Evolutionary conservation across 2,113 vertebrate species (phyloP).

Genomic region (Labeo rohita): DNA sequence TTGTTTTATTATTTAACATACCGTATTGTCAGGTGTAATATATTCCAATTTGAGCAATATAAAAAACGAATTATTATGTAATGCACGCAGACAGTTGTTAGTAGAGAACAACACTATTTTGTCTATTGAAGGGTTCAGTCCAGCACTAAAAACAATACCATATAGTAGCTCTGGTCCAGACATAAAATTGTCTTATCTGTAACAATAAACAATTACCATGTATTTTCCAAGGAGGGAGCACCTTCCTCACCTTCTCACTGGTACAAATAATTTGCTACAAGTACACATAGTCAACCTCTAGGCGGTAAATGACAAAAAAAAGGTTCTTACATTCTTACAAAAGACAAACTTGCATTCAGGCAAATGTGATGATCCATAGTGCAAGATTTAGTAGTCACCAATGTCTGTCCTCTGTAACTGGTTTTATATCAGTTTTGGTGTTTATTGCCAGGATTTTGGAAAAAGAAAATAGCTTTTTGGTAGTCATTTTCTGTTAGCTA

Average conservation of each 20-base stretch:
- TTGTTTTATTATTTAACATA: neutral
- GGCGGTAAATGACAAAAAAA: neutral
- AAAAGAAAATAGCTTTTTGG: neutral
- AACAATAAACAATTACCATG: neutral
- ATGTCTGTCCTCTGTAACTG: neutral
- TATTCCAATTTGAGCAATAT: neutral
- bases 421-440: neutral
- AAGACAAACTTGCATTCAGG: neutral
- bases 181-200: neutral
- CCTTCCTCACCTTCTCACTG: neutral
- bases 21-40: neutral
- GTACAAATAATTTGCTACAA: neutral
- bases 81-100: neutral
- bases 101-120: neutral
- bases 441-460: slow-evolving; percentile 2
- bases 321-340: too few relatives aligned
- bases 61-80: neutral
- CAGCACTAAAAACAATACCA: neutral
- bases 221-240: neutral
- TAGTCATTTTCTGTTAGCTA: neutral
- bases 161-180: neutral
- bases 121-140: neutral
- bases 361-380: neutral
- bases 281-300: neutral
- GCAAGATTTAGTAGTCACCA: neutral